These are phyloP conservation scores for Bicyclus anynana DNA, from an alignment of 1,140 invertebrate species.

Conservation along the genomic window DNA sequence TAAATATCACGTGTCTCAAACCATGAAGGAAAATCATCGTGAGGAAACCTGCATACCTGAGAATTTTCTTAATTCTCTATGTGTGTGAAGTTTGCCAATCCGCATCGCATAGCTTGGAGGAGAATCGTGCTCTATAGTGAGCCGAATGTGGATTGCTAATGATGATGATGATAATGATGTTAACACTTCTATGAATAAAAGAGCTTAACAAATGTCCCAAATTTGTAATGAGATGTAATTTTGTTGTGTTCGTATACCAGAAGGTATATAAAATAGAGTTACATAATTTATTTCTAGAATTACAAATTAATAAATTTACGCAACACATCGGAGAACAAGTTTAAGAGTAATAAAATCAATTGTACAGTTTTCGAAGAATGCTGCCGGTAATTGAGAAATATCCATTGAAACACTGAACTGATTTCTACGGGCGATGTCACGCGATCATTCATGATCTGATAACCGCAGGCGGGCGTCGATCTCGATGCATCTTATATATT, in stretches of 20 bases:
- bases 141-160: too few species aligned
- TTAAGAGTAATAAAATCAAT: neutral
- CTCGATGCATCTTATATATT: constrained; percentile 19
- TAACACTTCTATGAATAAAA: too few species aligned
- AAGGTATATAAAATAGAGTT: neutral
- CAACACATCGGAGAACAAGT: neutral
- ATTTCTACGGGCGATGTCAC: constrained; percentile 45
- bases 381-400: constrained; percentile 22
- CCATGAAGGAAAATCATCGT: too few species aligned
- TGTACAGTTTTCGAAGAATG: constrained; percentile 14
- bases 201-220: too few species aligned
- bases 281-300: neutral
- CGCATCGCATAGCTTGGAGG: too few species aligned
- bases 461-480: constrained; percentile 23
- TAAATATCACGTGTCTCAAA: too few species aligned
- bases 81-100: too few species aligned
- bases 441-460: constrained; percentile 60
- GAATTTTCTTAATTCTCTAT: too few species aligned
- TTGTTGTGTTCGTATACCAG: neutral
- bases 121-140: too few species aligned
- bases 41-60: too few species aligned
- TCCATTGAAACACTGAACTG: constrained; percentile 30
- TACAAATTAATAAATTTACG: neutral
- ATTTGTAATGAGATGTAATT: neutral
- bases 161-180: too few species aligned